These are phyloP conservation scores for Hoplostethus mediterraneus DNA, from an alignment of 2,797 vertebrate species.

Conservation along the genomic window DNA sequence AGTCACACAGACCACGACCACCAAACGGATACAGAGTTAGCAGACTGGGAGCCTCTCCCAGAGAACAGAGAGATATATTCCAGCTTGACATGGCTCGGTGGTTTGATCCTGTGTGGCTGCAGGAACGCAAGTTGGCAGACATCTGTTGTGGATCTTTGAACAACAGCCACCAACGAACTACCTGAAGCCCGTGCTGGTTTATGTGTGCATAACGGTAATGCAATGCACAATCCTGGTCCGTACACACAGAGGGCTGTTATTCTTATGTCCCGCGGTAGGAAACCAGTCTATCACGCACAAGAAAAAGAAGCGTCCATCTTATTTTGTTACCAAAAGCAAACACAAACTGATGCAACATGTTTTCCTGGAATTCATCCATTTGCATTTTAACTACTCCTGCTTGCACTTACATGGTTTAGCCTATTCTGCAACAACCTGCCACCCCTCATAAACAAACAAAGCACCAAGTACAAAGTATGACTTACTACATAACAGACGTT, in stretches of 20 bases:
- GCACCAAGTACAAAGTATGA: constrained; percentile 11
- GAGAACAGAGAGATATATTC: constrained; percentile 45
- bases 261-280: no score
- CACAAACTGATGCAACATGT: constrained; percentile 12
- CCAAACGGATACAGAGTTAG: constrained; percentile 14
- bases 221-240: no score
- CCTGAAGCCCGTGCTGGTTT: no score
- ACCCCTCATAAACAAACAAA: constrained; percentile 22
- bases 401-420: constrained; percentile 1
- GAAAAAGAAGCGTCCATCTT: not conserved
- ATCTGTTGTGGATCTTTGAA: constrained; percentile 12
- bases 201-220: no score
- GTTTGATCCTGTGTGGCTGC: constrained; percentile 17
- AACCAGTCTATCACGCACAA: not conserved
- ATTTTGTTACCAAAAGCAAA: not conserved
- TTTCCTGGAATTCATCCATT: constrained; percentile 15
- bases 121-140: constrained; percentile 17
- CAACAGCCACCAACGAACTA: no score
- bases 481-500: constrained; percentile 20
- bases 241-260: not conserved
- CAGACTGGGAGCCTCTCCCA: constrained; percentile 30
- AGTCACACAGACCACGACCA: constrained; percentile 17
- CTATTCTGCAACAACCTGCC: not conserved
- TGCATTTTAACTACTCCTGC: not conserved
- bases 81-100: constrained; percentile 36